Conservation (phyloP, 2,113 vertebrate species). For the Passer domesticus region DNA sequence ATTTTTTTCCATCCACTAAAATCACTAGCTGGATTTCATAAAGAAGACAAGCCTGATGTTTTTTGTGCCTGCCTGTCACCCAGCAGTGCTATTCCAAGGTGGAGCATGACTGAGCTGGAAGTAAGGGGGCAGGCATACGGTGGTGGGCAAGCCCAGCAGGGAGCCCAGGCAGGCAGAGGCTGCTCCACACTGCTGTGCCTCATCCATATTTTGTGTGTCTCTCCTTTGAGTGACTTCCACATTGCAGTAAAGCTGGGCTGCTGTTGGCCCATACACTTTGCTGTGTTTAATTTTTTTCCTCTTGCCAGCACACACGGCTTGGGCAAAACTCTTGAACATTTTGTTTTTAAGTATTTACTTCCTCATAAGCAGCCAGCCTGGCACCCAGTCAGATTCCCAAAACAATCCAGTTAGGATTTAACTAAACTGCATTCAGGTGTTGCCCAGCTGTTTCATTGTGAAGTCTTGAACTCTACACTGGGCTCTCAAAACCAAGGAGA, state of each 20-base stretch:
- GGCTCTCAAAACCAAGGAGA: not conserved
- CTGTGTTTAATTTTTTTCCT: not conserved
- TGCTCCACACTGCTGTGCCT: not conserved
- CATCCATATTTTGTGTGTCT: not conserved
- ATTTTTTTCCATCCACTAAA: not conserved
- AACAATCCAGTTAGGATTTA: not conserved
- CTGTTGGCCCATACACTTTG: not conserved
- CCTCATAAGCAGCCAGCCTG: slow-evolving; percentile 28
- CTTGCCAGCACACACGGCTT: not conserved
- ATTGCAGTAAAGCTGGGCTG: not conserved
- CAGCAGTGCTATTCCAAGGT: not conserved
- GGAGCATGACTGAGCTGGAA: not conserved
- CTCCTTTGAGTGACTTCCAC: not conserved
- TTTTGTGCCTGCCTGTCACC: not conserved
- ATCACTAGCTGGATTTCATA: not conserved
- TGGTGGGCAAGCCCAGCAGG: not conserved
- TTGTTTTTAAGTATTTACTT: slow-evolving; percentile 34
- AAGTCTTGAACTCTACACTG: not conserved
- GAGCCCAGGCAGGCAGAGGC: not conserved
- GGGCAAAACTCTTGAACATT: slow-evolving; percentile 29
- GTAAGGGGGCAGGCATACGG: too few species aligned
- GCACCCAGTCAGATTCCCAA: slow-evolving; percentile 23
- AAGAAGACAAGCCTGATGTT: not conserved
- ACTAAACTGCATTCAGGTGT: slow-evolving; percentile 34
- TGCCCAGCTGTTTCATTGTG: not conserved